Conservation (phyloP, 92 coral and sea anemone genomes). For the Isaurus tuberculatus region DNA sequence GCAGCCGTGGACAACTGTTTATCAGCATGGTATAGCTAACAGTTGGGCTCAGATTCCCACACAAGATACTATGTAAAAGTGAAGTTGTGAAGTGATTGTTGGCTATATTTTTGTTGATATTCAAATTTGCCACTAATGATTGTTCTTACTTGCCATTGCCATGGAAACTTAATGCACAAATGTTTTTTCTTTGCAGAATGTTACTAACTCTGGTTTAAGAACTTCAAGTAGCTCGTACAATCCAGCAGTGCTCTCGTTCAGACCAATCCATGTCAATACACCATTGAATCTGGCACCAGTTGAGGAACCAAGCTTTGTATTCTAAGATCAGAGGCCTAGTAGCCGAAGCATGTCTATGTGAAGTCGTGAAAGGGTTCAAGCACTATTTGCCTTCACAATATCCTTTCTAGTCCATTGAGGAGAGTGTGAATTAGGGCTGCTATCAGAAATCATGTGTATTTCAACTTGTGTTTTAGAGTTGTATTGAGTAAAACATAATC, state of each 20-base stretch:
- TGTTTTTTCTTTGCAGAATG: slow-evolving; percentile 65
- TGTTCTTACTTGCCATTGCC: not conserved
- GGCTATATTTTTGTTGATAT: too few species aligned
- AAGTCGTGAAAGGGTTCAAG: not conserved
- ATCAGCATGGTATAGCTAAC: too few species aligned
- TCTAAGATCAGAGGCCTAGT: slow-evolving; percentile 10
- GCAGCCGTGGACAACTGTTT: too few species aligned
- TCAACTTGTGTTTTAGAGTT: slow-evolving; percentile 9
- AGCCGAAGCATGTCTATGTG: not conserved
- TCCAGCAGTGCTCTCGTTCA: slow-evolving; percentile 81
- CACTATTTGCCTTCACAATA: not conserved
- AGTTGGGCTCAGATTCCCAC: too few species aligned
- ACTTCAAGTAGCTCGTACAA: slow-evolving; percentile 67
- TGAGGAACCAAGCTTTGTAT: slow-evolving; percentile 93
- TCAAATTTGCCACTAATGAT: too few species aligned
- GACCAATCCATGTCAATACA: slow-evolving; percentile 84
- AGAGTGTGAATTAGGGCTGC: not conserved
- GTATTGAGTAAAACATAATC: not conserved
- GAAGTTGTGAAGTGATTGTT: too few species aligned
- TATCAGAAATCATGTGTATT: not conserved
- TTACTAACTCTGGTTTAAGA: slow-evolving; percentile 62
- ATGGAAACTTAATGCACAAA: not conserved
- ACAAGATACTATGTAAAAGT: too few species aligned
- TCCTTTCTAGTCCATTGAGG: not conserved
- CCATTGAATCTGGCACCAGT: slow-evolving; percentile 93